phyloP scores from a whole-genome alignment of 2,888 invertebrate species.

The Cosmorhoe ocellata region DNA sequence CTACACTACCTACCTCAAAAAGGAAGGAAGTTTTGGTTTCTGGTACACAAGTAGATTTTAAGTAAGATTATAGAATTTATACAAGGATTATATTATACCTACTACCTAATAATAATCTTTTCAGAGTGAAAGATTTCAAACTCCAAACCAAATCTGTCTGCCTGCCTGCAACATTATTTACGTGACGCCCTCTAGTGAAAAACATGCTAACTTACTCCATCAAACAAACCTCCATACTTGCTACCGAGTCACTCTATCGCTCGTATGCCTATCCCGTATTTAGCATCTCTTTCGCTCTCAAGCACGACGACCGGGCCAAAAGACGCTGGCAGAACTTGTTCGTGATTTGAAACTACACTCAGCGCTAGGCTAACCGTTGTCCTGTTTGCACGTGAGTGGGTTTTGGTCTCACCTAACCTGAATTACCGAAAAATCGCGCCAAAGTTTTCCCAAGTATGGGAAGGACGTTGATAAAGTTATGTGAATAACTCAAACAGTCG shows the following conservation, averaged over 20 bases:
- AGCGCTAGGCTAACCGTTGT: constrained; percentile 69
- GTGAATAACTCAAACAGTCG: constrained; percentile 44
- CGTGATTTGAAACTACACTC: constrained; percentile 55
- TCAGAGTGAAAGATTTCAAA: no score
- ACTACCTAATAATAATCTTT: no score
- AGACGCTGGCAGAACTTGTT: constrained; percentile 40
- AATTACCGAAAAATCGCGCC: constrained; percentile 55
- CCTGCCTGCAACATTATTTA: constrained; percentile 1
- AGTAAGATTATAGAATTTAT: no score
- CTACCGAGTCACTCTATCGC: constrained; percentile 20
- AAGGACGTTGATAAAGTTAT: constrained; percentile 54
- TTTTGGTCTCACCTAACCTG: constrained; percentile 37
- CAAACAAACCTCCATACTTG: no score
- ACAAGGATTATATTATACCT: no score
- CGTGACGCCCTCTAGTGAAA: constrained; percentile 54
- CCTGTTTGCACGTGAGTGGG: constrained; percentile 56
- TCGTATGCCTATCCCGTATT: constrained; percentile 20
- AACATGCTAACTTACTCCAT: constrained; percentile 42
- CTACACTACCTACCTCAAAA: no score
- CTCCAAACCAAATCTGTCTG: no score
- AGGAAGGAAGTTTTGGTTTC: no score
- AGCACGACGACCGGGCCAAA: constrained; percentile 3
- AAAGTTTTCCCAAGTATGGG: constrained; percentile 63
- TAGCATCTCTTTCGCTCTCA: constrained; percentile 50
- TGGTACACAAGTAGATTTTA: no score